These are phyloP conservation scores for Hippocampus kuda DNA, from an alignment of 2,797 vertebrate genomes.

Conservation along the genomic window DNA sequence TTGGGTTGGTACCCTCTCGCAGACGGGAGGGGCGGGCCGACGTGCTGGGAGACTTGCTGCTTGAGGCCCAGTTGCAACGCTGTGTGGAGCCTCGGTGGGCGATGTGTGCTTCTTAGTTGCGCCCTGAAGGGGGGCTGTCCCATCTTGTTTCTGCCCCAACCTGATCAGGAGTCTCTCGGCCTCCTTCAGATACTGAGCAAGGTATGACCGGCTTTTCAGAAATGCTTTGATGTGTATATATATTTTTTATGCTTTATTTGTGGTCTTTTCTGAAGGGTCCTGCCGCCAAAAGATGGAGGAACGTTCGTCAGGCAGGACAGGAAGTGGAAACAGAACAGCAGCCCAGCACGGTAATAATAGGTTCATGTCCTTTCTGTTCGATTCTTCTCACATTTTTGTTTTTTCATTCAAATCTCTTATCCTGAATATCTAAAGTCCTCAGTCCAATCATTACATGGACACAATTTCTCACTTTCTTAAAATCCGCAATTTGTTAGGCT, in stretches of 20 bases:
- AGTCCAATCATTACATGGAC: too few relatives aligned
- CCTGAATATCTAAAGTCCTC: not conserved
- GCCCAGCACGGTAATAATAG: constrained; percentile 33
- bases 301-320: constrained; percentile 8
- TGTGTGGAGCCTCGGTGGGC: constrained; percentile 81
- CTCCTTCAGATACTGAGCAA: constrained; percentile 65
- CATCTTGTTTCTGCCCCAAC: constrained; percentile 59
- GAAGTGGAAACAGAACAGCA: not conserved
- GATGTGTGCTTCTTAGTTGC: constrained; percentile 82
- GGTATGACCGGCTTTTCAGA: constrained; percentile 17
- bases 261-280: constrained; percentile 26
- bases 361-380: too few relatives aligned
- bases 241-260: not conserved
- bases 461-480: not conserved
- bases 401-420: not conserved
- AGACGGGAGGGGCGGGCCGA: constrained; percentile 46
- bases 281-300: constrained; percentile 24
- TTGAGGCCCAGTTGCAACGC: constrained; percentile 71
- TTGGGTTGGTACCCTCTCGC: constrained; percentile 67
- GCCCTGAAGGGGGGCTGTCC: constrained; percentile 54
- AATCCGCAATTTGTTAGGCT: not conserved
- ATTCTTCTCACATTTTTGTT: too few relatives aligned
- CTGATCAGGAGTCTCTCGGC: constrained; percentile 61
- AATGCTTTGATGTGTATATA: too few relatives aligned
- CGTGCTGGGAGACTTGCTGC: constrained; percentile 79